Evolutionary conservation across 1,140 invertebrate genomes (phyloP).

Genomic region (Aphidius ervi): DNA sequence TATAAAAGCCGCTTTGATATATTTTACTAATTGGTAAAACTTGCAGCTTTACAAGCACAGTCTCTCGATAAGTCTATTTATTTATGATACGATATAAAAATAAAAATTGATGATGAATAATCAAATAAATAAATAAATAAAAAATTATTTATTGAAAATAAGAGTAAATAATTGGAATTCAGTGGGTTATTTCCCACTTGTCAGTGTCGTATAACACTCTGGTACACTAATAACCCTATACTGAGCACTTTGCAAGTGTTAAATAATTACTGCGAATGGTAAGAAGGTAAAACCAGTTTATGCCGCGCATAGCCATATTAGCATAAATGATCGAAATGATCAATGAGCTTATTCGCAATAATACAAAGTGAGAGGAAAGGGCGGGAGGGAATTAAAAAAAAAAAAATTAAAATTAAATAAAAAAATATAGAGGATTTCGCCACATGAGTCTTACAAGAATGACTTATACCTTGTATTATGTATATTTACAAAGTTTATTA

Average conservation of each 20-base stretch:
- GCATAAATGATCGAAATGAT: conserved; percentile 49
- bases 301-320: conserved; percentile 32
- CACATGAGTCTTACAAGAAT: no score
- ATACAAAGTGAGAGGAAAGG: neutral
- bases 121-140: neutral
- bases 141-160: neutral
- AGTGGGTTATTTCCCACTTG: neutral
- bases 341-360: conserved; percentile 35
- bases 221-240: conserved; percentile 32
- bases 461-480: no score
- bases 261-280: conserved; percentile 46
- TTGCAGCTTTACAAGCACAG: no score
- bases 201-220: conserved; percentile 5
- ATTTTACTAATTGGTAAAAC: neutral
- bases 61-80: conserved; percentile 8
- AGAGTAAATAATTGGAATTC: conserved; percentile 9
- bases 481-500: no score
- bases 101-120: no score
- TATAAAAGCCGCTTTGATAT: neutral
- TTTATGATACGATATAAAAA: conserved; percentile 3
- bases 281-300: conserved; percentile 38
- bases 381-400: no score
- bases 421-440: no score
- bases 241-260: conserved; percentile 43
- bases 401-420: no score